Percentiles rank a stretch among this genome's conserved stretches.
phyloP scores from a whole-genome alignment of 92 coral and sea anemone genomes.

The Nematostella vectensis region DNA sequence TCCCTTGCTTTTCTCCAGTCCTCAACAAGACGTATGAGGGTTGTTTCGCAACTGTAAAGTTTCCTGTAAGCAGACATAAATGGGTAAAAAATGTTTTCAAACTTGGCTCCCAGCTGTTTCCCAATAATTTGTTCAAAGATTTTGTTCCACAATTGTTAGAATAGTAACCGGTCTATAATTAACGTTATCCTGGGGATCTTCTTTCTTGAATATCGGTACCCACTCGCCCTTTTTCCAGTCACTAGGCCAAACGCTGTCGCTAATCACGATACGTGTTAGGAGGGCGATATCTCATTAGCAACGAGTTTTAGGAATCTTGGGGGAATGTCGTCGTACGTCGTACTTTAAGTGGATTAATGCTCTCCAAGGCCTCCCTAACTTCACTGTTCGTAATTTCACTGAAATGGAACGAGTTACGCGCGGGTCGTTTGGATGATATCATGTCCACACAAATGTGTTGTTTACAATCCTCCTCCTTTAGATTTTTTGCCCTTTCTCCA shows the following conservation, averaged over 20 bases:
- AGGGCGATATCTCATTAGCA: slow-evolving; percentile 13
- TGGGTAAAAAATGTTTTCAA: slow-evolving; percentile 21
- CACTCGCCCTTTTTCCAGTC: slow-evolving; percentile 31
- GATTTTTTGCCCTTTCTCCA: slow-evolving; percentile 3
- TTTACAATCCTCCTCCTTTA: slow-evolving; percentile 6
- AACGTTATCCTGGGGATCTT: slow-evolving; percentile 13
- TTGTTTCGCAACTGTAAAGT: slow-evolving; percentile 35
- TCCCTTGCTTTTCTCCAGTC: slow-evolving; percentile 34
- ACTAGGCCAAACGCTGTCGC: slow-evolving; percentile 13
- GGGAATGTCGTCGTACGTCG: slow-evolving; percentile 7
- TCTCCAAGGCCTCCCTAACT: slow-evolving; percentile 7
- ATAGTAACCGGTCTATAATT: slow-evolving; percentile 39
- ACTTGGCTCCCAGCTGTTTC: slow-evolving; percentile 4
- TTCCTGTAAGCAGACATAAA: slow-evolving; percentile 36
- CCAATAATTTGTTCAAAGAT: slow-evolving; percentile 21
- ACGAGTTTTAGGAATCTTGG: slow-evolving; percentile 11
- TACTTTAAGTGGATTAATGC: slow-evolving; percentile 11
- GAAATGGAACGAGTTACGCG: slow-evolving; percentile 1
- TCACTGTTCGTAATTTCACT: slow-evolving; percentile 4
- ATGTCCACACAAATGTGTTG: not conserved
- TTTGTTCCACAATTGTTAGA: slow-evolving; percentile 18
- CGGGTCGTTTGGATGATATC: not conserved
- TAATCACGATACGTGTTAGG: slow-evolving; percentile 11
- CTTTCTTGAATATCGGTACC: slow-evolving; percentile 31
- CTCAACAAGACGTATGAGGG: slow-evolving; percentile 31